Percentiles rank a stretch among this genome's conserved stretches.
These are phyloP conservation scores for Arbacia lixula DNA, from an alignment of 53 echinoderm and acorn worm species.

Conservation along the genomic window DNA sequence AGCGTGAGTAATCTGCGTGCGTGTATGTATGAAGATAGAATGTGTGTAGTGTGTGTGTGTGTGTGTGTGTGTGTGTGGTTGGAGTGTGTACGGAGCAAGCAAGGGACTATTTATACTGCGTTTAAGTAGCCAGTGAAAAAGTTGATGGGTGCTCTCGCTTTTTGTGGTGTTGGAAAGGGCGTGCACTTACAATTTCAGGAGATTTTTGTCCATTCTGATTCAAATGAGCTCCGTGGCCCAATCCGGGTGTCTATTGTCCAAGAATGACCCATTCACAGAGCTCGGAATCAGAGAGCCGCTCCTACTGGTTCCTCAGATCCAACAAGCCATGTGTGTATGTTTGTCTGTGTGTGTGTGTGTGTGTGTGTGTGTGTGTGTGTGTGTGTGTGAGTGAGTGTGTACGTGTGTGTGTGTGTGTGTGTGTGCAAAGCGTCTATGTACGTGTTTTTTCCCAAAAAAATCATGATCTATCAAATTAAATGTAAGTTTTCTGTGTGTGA, in stretches of 20 bases:
- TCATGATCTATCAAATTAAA: too few species aligned
- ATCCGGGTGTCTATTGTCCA: conserved; percentile 17
- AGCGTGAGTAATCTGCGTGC: not conserved
- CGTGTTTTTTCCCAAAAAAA: too few species aligned
- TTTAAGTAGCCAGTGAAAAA: not conserved
- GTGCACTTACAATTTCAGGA: conserved; percentile 36
- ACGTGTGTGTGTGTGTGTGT: too few species aligned
- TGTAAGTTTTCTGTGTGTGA: too few species aligned
- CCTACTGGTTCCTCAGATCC: not conserved
- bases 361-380: not conserved
- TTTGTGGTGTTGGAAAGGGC: conserved; percentile 32
- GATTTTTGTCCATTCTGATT: conserved; percentile 30
- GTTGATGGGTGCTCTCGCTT: not conserved
- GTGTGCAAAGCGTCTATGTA: too few species aligned
- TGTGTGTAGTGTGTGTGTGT: not conserved
- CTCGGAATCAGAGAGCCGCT: too few species aligned
- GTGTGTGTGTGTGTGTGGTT: conserved; percentile 17
- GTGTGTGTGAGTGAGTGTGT: too few species aligned
- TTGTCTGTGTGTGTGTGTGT: too few species aligned
- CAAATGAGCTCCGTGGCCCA: conserved; percentile 11
- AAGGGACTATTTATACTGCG: not conserved
- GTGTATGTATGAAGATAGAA: not conserved
- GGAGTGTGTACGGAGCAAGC: not conserved
- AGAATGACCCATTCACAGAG: not conserved
- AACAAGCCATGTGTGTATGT: not conserved